Conservation (phyloP, 2,797 vertebrate genomes). For the Sebastes variabilis region DNA sequence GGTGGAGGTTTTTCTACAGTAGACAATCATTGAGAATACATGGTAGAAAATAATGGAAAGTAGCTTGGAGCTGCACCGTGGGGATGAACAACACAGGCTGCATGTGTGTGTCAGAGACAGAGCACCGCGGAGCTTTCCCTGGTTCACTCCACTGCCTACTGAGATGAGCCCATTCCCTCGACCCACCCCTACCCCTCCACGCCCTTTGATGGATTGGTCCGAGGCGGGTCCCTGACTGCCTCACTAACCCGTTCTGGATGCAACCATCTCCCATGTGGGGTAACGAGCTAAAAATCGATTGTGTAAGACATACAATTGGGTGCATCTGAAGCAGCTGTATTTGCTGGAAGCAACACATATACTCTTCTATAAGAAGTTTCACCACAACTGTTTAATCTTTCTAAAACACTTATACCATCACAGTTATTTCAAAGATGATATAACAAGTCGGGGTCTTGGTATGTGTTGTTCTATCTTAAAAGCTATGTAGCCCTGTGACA, state of each 20-base stretch:
- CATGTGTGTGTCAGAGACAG: conserved; percentile 58
- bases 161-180: conserved; percentile 59
- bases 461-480: background rate
- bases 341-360: background rate
- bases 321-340: background rate
- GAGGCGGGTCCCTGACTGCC: conserved; percentile 22
- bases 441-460: background rate
- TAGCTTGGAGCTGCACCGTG: conserved; percentile 7
- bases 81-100: background rate
- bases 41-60: background rate
- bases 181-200: conserved; percentile 13
- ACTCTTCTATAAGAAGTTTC: too few relatives aligned
- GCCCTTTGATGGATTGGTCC: conserved; percentile 60
- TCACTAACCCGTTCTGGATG: conserved; percentile 30
- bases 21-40: background rate
- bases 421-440: background rate
- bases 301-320: background rate
- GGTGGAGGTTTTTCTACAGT: background rate
- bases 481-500: background rate
- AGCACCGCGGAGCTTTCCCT: conserved; percentile 46
- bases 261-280: conserved; percentile 18
- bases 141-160: conserved; percentile 69
- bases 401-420: background rate
- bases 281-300: background rate
- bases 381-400: too few relatives aligned